Conservation (phyloP, 2,113 vertebrate species). For the Etia nguti region DNA sequence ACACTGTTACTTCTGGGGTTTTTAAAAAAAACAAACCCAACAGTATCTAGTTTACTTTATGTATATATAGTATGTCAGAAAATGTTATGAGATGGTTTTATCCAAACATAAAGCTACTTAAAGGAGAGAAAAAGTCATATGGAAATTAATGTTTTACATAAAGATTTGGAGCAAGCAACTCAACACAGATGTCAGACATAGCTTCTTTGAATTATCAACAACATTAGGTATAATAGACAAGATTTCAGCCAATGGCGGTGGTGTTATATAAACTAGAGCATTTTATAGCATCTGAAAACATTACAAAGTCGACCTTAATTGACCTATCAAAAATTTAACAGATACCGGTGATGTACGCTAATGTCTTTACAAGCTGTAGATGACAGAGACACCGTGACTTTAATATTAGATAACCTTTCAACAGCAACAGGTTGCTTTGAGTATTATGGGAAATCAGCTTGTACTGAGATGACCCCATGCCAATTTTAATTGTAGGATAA, state of each 20-base stretch:
- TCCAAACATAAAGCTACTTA: not conserved
- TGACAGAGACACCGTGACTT: not conserved
- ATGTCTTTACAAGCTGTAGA: not conserved
- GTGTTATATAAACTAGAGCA: not conserved
- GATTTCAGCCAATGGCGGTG: not conserved
- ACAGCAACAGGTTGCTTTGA: not conserved
- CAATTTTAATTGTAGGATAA: not conserved
- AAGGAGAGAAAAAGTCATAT: fast-evolving
- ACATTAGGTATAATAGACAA: not conserved
- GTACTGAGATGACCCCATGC: not conserved
- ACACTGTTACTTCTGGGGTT: not conserved
- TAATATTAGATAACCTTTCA: not conserved
- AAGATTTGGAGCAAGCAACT: not conserved
- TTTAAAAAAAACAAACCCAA: not conserved
- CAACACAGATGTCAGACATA: not conserved
- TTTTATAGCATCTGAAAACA: not conserved
- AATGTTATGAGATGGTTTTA: not conserved
- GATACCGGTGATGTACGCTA: not conserved
- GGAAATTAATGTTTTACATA: not conserved
- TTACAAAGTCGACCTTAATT: not conserved
- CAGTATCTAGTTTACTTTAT: not conserved
- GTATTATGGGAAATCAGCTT: not conserved
- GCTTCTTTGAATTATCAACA: not conserved
- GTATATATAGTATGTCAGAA: not conserved
- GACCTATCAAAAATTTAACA: not conserved